Evolutionary conservation across 1,140 invertebrate genomes (phyloP), one percentile per base, ranked within the genome.

Genomic region (Metopolophium dirhodum): DNA sequence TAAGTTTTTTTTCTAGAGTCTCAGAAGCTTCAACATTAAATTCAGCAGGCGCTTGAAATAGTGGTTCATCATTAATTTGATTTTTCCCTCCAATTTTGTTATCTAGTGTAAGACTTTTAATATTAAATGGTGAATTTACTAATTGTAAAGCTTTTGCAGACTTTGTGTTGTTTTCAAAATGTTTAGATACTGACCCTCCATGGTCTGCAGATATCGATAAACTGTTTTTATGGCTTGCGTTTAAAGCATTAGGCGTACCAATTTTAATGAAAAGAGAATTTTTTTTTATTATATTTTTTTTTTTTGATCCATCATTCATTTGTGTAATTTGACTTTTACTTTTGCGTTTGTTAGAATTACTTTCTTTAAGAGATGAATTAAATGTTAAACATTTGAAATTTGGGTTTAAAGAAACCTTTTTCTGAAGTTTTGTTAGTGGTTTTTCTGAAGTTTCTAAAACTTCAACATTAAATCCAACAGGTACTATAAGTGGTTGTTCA

Each of bases 381-480:
- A 26, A 14, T 41, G n/a, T 57, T 61, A 90, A 30, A 26, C 35
- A 57, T 90, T 90, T 90, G 30, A 61, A 90, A 90, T 37, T 51
- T 83, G 37, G 41, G 49, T 18, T 49, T 9, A 20, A 83, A 91
- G 47, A 47, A 45, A 2, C 41, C 41, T 41, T 41, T 41, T 41
- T 41, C 41, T 41, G 41, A 41, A 41, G 41, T 41, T 41, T 41
- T 41, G 41, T 41, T 2, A 4, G 41, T 41, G 3, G 2, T 41
- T 3, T 41, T 41, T 82, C 45, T 26, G 18, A 9, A 49, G 41
- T 49, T 35, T 91, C 61, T 87, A 14, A n/a, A 49, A 49, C 45
- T 88, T 88, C 86, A 51, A 92, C 77, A 54, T 51, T 92, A 85
- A 41, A 92, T 49, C 77, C 91, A 51, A 20, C n/a, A 54, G 90